Percentiles rank a stretch among this genome's conserved stretches.
phyloP scores from a whole-genome alignment of 2,113 vertebrate genomes.

The Peromyscus leucopus region DNA sequence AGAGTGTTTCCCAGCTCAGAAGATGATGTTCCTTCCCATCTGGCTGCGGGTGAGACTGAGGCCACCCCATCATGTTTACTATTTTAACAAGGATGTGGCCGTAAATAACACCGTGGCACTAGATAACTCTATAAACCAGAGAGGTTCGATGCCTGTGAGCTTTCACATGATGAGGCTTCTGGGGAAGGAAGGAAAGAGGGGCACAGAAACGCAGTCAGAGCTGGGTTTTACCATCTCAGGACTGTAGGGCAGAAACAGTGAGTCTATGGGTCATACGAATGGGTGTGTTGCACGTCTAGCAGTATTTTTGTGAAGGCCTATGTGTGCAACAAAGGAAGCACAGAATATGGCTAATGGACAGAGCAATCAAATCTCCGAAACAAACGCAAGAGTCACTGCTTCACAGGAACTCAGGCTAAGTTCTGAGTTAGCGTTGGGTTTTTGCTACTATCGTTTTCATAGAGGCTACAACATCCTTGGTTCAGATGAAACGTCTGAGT shows the following conservation, averaged over 20 bases:
- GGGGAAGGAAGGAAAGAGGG: conserved; percentile 57
- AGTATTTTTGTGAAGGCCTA: neutral
- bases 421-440: neutral
- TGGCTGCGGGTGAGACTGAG: conserved; percentile 6
- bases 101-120: conserved; percentile 63
- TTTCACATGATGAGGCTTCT: conserved; percentile 66
- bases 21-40: neutral
- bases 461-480: neutral
- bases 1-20: conserved; percentile 22
- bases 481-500: neutral
- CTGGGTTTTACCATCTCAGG: conserved; percentile 81
- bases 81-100: conserved; percentile 77
- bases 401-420: neutral
- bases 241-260: conserved; percentile 76
- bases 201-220: conserved; percentile 73
- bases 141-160: conserved; percentile 7
- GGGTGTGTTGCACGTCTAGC: conserved; percentile 43
- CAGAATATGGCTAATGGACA: conserved; percentile 68
- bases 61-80: conserved; percentile 49
- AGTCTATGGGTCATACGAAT: conserved; percentile 80
- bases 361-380: neutral
- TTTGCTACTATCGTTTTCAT: neutral
- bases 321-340: conserved; percentile 46
- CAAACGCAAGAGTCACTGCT: neutral
- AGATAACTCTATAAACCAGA: conserved; percentile 67